Evolutionary conservation across 2,797 vertebrate species (phyloP).

Genomic region (Rhinatrema bivittatum): DNA sequence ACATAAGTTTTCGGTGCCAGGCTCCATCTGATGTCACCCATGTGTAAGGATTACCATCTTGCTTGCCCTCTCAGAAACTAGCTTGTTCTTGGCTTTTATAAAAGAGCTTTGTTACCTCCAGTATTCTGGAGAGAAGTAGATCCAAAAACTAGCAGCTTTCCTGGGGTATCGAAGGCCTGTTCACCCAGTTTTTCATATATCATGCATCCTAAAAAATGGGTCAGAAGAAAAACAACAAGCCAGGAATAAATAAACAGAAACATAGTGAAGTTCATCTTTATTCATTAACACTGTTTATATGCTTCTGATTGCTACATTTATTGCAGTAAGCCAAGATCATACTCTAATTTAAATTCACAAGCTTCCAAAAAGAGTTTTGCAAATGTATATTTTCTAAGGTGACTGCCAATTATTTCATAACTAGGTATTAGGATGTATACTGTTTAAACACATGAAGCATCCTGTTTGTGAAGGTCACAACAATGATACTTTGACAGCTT

Average conservation of each 20-base stretch:
- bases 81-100: too few relatives aligned
- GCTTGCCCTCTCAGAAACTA: too few relatives aligned
- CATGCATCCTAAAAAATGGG: conserved; percentile 57
- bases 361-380: too few relatives aligned
- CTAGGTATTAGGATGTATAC: neutral
- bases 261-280: neutral
- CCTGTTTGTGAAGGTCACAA: neutral
- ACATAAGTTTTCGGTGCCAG: too few relatives aligned
- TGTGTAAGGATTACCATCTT: too few relatives aligned
- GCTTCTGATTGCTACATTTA: conserved; percentile 2
- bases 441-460: conserved; percentile 7
- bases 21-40: too few relatives aligned
- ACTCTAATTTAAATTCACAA: neutral
- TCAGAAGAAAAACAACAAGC: conserved; percentile 8
- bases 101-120: conserved; percentile 53
- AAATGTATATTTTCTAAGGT: too few relatives aligned
- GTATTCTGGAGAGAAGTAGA: conserved; percentile 65
- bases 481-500: neutral
- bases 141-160: conserved; percentile 61
- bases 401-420: too few relatives aligned
- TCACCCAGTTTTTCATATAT: conserved; percentile 69
- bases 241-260: neutral
- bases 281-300: too few relatives aligned
- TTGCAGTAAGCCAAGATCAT: conserved; percentile 1
- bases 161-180: conserved; percentile 59